Base-by-base conservation (phyloP, 2,797 vertebrate genomes). In the Pseudocheirus occidentalis region DNA sequence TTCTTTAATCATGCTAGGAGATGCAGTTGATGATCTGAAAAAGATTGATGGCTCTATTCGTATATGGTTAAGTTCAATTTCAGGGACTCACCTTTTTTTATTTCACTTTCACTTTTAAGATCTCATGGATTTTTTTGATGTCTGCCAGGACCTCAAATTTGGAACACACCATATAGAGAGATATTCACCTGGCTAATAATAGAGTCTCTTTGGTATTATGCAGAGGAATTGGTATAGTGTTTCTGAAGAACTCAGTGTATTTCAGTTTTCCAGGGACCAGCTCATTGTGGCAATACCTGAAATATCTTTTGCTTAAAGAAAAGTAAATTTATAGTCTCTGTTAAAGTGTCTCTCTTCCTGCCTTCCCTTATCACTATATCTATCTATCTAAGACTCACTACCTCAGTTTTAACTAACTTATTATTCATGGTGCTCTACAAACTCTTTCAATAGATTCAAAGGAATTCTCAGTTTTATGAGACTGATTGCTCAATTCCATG, bases 271-370 rank as follows among this genome's bases (percentile, higher is more conserved):
- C n/a, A 5, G 13, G 6, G 31, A 0, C 0, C 10, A 0, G 0
- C 34, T 31, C 10, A 11, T 0, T 0, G 0, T 0, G 0, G 3
- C 18, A 2, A 53, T 3, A 24, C 16, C 27, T 29, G 21, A 12
- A 31, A 21, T 46, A 16, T 14, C 28, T 7, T 34, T 34, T 14
- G 28, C 11, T n/a, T 40, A 10, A 40, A 21, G 52, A 21, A 9
- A 5, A 28, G 4, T 52, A 13, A 24, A 0, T 29, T 0, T 3
- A 31, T 0, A 0, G 9, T 29, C 9, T 73, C 16, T 0, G 0
- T 2, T 12, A 34, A 12, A 0, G 4, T 21, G 10, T 1, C n/a
- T 2, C 24, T 14, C 1, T 34, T 1, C 5, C 13, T 34, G 5
- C 53, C 31, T 10, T 11, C 9, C 11, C 46, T n/a, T 21, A 24